Conservation (phyloP, 2,888 invertebrate genomes). For the Aquatica leii region DNA sequence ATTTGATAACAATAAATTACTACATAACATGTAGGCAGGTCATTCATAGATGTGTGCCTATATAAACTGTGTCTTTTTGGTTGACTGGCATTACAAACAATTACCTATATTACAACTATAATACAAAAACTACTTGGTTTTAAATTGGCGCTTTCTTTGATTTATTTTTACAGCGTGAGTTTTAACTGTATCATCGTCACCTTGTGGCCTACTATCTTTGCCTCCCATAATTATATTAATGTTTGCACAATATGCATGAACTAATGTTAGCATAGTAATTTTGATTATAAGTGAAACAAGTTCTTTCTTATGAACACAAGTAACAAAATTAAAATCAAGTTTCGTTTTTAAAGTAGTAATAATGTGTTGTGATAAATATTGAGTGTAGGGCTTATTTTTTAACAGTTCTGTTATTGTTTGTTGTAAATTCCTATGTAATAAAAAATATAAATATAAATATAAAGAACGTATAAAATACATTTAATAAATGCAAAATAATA, state of each 20-base stretch:
- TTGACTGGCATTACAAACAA: no score
- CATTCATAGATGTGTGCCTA: no score
- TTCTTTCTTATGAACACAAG: constrained; percentile 2
- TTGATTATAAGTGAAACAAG: constrained; percentile 1
- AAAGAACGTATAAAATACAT: no score
- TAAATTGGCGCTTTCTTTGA: background rate
- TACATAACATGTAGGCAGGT: no score
- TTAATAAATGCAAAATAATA: no score
- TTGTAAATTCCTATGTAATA: constrained; percentile 5
- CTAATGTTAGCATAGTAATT: background rate
- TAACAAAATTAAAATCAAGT: constrained; percentile 4
- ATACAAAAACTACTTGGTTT: background rate
- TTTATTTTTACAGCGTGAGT: background rate
- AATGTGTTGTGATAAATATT: constrained; percentile 1
- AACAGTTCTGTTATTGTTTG: constrained; percentile 3
- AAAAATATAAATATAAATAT: no score
- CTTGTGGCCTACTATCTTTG: background rate
- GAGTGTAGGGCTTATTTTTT: constrained; percentile 5
- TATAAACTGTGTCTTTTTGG: no score
- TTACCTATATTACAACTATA: background rate
- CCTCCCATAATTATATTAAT: background rate
- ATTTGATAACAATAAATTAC: no score
- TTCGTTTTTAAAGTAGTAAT: constrained; percentile 1
- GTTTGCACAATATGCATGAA: constrained; percentile 1
- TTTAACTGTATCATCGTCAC: constrained; percentile 4